phyloP scores from a whole-genome alignment of 53 echinoderm and acorn worm species.

The Glandiceps talaboti region DNA sequence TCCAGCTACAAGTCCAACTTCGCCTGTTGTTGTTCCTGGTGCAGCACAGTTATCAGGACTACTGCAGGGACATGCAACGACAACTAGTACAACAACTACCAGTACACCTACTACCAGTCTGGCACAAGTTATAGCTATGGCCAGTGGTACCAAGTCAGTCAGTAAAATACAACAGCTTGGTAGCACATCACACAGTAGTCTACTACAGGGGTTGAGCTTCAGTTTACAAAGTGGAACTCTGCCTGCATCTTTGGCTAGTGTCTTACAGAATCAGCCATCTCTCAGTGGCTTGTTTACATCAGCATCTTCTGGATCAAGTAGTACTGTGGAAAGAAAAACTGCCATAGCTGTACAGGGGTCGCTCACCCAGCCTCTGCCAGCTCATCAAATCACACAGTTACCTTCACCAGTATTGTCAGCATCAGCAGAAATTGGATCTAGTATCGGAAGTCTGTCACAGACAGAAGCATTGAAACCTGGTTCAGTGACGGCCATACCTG shows the following conservation, averaged over 20 bases:
- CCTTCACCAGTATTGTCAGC: not conserved
- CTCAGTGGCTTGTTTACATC: not conserved
- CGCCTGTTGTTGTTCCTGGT: not conserved
- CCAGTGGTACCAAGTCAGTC: conserved; percentile 22
- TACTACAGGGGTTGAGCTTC: conserved; percentile 72
- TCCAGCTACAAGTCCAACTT: not conserved
- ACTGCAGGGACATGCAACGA: not conserved
- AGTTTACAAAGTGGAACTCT: conserved; percentile 51
- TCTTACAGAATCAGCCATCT: not conserved
- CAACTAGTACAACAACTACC: not conserved
- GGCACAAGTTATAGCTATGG: not conserved
- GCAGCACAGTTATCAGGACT: conserved; percentile 8
- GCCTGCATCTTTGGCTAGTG: conserved; percentile 10
- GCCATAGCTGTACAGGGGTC: not conserved
- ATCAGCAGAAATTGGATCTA: not conserved
- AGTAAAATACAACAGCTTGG: conserved; percentile 58
- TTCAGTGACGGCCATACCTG: not conserved
- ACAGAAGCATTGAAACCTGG: not conserved
- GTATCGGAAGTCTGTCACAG: not conserved
- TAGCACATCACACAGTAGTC: conserved; percentile 40
- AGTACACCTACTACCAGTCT: no score
- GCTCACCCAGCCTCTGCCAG: not conserved
- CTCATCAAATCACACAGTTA: not conserved
- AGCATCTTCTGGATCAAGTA: not conserved
- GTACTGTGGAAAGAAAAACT: not conserved